phyloP scores from a whole-genome alignment of 2,888 invertebrate genomes.

The Dryobota labecula region DNA sequence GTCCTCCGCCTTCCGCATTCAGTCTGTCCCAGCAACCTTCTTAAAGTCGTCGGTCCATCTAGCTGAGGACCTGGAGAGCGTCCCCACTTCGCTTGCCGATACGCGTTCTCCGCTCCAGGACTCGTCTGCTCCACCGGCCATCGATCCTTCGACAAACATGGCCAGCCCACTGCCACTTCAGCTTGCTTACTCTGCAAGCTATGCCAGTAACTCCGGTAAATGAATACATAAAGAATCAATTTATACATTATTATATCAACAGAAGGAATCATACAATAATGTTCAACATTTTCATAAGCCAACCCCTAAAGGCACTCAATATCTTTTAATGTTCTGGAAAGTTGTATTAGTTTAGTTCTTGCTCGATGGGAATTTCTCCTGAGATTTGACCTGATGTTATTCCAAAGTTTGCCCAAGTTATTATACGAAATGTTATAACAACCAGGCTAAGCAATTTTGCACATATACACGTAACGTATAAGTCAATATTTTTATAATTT shows the following conservation, averaged over 20 bases:
- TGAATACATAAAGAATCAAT: neutral
- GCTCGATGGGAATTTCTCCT: conserved; percentile 47
- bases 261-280: neutral
- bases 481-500: neutral
- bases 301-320: conserved; percentile 25
- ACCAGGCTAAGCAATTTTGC: conserved; percentile 10
- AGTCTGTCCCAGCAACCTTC: neutral
- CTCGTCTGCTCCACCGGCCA: neutral
- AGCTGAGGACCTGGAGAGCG: too few species aligned
- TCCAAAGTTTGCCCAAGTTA: conserved; percentile 56
- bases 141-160: too few species aligned
- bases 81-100: neutral
- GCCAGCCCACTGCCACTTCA: too few species aligned
- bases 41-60: neutral
- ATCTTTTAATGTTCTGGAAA: conserved; percentile 47
- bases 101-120: neutral
- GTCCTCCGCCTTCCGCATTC: neutral
- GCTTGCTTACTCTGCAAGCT: too few species aligned
- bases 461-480: neutral
- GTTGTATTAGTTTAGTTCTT: conserved; percentile 61
- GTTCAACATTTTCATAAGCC: conserved; percentile 8
- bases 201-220: neutral
- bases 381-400: conserved; percentile 49
- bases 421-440: conserved; percentile 46
- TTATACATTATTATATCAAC: conserved; percentile 1